A percentile compares a stretch with the other conserved stretches of the same genome.
phyloP scores from a whole-genome alignment of 2,797 vertebrate species.

The Paramormyrops hopkinsi region DNA sequence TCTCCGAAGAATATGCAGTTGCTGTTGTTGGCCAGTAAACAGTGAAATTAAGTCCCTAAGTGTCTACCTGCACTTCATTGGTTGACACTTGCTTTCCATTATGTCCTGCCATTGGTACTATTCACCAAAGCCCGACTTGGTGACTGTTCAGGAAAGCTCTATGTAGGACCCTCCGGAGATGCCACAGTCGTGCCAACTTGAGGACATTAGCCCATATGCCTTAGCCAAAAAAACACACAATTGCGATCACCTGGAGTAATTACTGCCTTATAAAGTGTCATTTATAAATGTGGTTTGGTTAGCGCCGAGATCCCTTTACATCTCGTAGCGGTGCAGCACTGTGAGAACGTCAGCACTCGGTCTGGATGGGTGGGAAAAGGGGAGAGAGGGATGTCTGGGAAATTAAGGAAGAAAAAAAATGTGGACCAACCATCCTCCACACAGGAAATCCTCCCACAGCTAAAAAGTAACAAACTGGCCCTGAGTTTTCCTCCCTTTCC shows the following conservation, averaged over 20 bases:
- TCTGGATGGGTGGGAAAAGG: not conserved
- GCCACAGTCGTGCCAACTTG: not conserved
- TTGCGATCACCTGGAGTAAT: not conserved
- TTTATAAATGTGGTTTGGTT: not conserved
- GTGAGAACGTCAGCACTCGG: not conserved
- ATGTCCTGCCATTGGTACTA: not conserved
- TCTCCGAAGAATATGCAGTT: not conserved
- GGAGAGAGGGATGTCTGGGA: not conserved
- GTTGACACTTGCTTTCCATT: not conserved
- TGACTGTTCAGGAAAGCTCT: not conserved
- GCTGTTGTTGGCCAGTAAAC: not conserved
- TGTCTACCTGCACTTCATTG: not conserved
- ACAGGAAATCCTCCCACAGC: slow-evolving; percentile 4
- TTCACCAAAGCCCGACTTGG: not conserved
- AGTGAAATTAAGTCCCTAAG: not conserved
- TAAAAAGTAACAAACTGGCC: not conserved
- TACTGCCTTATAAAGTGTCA: not conserved
- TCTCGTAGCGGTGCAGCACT: not conserved
- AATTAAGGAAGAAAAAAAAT: not conserved
- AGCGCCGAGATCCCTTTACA: not conserved
- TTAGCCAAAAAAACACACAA: not conserved
- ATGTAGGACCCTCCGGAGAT: not conserved
- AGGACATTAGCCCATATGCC: not conserved
- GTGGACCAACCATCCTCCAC: not conserved
- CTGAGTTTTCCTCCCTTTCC: not conserved